Evolutionary conservation across 1,140 invertebrate genomes (phyloP), one percentile per base, ranked within the genome.

Genomic region (Acyrthosiphon pisum): DNA sequence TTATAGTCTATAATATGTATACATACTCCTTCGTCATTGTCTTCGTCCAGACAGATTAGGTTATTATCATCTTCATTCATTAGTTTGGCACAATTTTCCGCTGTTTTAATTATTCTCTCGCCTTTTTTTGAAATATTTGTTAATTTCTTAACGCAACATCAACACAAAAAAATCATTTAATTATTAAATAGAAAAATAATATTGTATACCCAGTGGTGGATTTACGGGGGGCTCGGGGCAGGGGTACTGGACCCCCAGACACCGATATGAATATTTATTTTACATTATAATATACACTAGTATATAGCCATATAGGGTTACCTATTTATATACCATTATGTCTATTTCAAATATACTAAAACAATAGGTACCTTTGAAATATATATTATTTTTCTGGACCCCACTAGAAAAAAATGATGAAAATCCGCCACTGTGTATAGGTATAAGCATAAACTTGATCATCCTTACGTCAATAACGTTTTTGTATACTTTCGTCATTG

Each of bases 11-110:
- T 68, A 76, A n/a, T 68, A 76, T 20, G n/a, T 87, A 48, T 20
- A 91, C 90, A 20, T 56, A 87, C 68, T 30, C 83, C 56, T 46
- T 93, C 93, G 14, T 50, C 18, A 7, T 86, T 81, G 35, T 94
- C 93, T 1, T 93, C 76, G 87, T 94, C 93, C 68, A 94, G 90
- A 9, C 94, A 91, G 18, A 93, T 93, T 93, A 94, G 94, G 44
- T 46, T 46, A 44, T 94, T 94, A 44, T 95, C 94, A 44, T 95
- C 91, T 46, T 94, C 94, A 0, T 94, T 94, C 91, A 95, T 94
- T 30, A 95, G 94, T 56, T 94, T 94, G 11, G 94, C 93, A 76
- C 95, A 95, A 11, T 95, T 94, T 93, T 94, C 94, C 26, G 94
- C 53, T 44, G 95, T 93, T 37, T 94, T 94, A 23, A 94, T 83